Evolutionary conservation across 2,113 vertebrate genomes (phyloP).

Genomic region (Cyanoderma ruficeps): DNA sequence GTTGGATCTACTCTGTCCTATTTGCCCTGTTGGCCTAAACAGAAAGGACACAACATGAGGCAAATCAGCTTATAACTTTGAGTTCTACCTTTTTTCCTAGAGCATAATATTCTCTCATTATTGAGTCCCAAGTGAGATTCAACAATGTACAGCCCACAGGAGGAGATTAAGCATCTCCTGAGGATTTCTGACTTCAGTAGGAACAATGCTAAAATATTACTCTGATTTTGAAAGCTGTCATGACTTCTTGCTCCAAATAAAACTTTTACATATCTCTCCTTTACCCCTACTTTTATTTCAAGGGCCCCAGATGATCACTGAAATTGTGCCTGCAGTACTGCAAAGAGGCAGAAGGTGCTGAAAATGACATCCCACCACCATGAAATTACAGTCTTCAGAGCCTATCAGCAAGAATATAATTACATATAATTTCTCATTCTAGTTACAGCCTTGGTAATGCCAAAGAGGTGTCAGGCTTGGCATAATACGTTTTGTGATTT

Average conservation of each 20-base stretch:
- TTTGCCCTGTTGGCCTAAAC: neutral
- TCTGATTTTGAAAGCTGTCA: slow-evolving; percentile 14
- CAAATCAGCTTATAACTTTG: neutral
- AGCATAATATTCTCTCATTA: neutral
- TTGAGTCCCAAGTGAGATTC: neutral
- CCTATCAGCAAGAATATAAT: slow-evolving; percentile 47
- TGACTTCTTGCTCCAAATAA: slow-evolving; percentile 10
- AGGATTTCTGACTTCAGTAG: neutral
- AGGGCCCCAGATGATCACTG: neutral
- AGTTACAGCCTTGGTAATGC: slow-evolving; percentile 37
- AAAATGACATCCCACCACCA: slow-evolving; percentile 56
- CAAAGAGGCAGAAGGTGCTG: slow-evolving; percentile 18
- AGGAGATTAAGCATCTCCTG: neutral
- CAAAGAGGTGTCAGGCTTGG: slow-evolving; percentile 19
- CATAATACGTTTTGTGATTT: slow-evolving; percentile 15
- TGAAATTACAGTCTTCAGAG: slow-evolving; percentile 63
- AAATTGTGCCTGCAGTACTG: neutral
- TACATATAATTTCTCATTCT: slow-evolving; percentile 49
- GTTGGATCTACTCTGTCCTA: neutral
- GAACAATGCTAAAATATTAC: slow-evolving; percentile 11
- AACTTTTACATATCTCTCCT: neutral
- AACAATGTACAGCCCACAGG: neutral
- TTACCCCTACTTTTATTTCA: neutral
- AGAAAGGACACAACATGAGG: neutral
- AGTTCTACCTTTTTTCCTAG: neutral